A percentile compares a stretch with the other conserved stretches of the same genome.
These are phyloP conservation scores for Hydractinia echinata DNA, from an alignment of 30 jellyfish, hydroid and myxozoan genomes.

Conservation along the genomic window DNA sequence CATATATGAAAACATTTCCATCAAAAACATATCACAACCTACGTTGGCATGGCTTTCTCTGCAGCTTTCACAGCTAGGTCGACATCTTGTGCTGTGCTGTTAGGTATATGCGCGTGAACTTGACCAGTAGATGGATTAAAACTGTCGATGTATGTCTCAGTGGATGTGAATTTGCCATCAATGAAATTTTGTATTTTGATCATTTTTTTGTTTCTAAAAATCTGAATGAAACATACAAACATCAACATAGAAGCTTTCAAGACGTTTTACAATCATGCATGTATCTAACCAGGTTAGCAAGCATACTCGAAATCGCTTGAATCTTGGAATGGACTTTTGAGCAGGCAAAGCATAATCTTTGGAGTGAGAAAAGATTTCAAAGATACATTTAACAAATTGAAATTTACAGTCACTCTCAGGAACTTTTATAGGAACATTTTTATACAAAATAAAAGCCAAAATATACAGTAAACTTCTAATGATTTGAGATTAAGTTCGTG, in stretches of 20 bases:
- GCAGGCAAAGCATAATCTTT: too few relatives aligned
- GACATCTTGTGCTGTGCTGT: slow-evolving; percentile 54
- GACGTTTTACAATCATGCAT: not conserved
- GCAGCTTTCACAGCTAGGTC: slow-evolving; percentile 83
- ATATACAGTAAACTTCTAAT: too few relatives aligned
- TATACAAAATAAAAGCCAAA: too few relatives aligned
- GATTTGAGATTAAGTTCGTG: too few relatives aligned
- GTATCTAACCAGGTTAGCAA: too few relatives aligned
- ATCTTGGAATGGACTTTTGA: too few relatives aligned
- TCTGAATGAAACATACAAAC: not conserved
- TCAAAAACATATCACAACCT: slow-evolving; percentile 1
- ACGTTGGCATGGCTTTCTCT: slow-evolving; percentile 52
- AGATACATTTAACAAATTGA: too few relatives aligned
- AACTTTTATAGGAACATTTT: too few relatives aligned
- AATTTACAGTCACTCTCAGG: too few relatives aligned
- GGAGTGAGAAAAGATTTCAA: too few relatives aligned
- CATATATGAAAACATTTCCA: not conserved
- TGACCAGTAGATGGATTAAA: slow-evolving; percentile 74
- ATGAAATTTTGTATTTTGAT: slow-evolving; percentile 47
- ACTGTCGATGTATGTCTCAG: slow-evolving; percentile 40
- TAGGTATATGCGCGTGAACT: slow-evolving; percentile 64
- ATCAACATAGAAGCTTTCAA: not conserved
- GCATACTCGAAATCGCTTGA: too few relatives aligned
- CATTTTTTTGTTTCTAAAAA: slow-evolving; percentile 17
- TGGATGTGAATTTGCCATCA: slow-evolving; percentile 49